Conservation (phyloP, 2,888 invertebrate genomes). For the Cylindroiulus punctatus region DNA sequence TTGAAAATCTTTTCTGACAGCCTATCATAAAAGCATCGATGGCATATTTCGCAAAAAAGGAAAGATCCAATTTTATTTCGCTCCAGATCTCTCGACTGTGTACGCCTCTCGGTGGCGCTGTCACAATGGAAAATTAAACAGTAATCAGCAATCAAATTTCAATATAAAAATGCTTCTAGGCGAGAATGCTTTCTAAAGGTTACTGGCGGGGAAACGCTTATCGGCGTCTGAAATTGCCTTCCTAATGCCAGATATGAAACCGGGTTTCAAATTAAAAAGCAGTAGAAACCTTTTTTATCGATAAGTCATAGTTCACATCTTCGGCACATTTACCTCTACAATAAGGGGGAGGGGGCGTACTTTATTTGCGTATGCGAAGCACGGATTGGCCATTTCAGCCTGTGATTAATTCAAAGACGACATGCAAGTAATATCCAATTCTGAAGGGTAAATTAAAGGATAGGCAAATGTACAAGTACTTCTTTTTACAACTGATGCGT, state of each 20-base stretch:
- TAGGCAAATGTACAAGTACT: background rate
- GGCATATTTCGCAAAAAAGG: conserved; percentile 27
- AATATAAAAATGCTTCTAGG: conserved; percentile 29
- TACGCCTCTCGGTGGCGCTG: background rate
- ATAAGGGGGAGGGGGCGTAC: background rate
- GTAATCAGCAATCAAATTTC: conserved; percentile 42
- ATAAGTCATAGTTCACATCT: background rate
- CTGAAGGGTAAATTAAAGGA: background rate
- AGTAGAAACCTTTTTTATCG: background rate
- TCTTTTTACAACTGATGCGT: too few relatives aligned
- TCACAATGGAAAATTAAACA: conserved; percentile 42
- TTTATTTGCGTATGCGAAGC: background rate
- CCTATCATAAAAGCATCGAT: conserved; percentile 42
- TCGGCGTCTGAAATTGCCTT: background rate
- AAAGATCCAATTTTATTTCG: conserved; percentile 23
- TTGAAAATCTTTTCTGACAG: conserved; percentile 42
- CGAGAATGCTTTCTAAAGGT: background rate
- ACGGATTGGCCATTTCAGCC: background rate
- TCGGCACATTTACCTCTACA: background rate
- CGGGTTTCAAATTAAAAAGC: conserved; percentile 21
- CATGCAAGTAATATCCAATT: background rate
- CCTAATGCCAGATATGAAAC: conserved; percentile 8
- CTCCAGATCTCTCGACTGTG: conserved; percentile 13
- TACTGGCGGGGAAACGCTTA: conserved; percentile 8
- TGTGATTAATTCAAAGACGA: background rate